Base-by-base conservation (phyloP, 2,888 invertebrate species). In the Thyatira batis region DNA sequence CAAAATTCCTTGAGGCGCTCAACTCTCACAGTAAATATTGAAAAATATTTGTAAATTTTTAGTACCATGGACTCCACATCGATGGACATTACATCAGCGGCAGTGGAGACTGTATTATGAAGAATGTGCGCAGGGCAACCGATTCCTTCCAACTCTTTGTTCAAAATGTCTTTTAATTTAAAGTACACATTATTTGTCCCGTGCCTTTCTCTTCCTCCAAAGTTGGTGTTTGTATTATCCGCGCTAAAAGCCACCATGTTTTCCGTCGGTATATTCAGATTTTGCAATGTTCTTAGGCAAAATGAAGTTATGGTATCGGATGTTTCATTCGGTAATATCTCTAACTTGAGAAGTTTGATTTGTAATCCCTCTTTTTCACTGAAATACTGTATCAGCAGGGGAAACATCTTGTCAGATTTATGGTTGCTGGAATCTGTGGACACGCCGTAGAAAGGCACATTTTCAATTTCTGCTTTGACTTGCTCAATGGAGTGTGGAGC, bases 41-140 rank as follows among this genome's bases (percentile, higher is more conserved):
- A 60, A 59, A 70, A 73, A 59, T 67, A 59, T 49, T 63, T 59
- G 52, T 64, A 69, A 39, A 69, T 61, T 57, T 71, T 71, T 45
- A 50, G 20, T 27, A 70, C 54, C 17, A 67, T 55, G 52, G 51
- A 55, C 54, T 70, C 64, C 45, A 69, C 50, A 49, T 67, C 67
- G 46, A 65, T 53, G 23, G 59, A 54, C 25, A 73, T 46, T 50
- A 52, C 50, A 54, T 70, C 69, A 43, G 60, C 58, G 44, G 61
- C 66, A 46, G 55, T 58, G 54, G 63, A 58, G 20, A 63, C 43
- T 25, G 54, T 49, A 56, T 71, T 69, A 54, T 68, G 66, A 21
- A 69, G 50, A 49, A 71, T 69, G 53, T 73, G 69, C 45, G 65
- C 70, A 45, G 59, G 61, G 52, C 68, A 72, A 39, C 51, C 57